phyloP scores from a whole-genome alignment of 2,888 invertebrate genomes.

The Tetramorium bicarinatum region DNA sequence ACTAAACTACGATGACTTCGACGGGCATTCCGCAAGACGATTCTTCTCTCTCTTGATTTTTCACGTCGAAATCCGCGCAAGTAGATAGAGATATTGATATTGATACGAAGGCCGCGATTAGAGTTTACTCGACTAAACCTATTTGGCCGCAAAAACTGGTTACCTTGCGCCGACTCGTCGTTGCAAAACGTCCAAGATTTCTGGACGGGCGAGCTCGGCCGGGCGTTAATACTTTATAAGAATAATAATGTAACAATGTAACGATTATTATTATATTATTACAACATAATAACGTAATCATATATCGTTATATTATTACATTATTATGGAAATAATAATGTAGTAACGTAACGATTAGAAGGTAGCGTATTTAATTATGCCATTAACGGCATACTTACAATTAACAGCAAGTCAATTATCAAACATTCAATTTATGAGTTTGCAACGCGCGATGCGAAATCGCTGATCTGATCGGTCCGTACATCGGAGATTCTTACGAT shows the following conservation, averaged over 20 bases:
- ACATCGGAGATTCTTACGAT: conserved; percentile 3
- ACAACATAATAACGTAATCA: conserved; percentile 13
- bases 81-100: conserved; percentile 39
- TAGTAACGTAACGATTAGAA: conserved; percentile 65
- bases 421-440: conserved; percentile 70
- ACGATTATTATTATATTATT: conserved; percentile 31
- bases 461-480: conserved; percentile 28
- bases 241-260: conserved; percentile 69
- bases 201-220: conserved; percentile 31
- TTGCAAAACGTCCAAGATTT: conserved; percentile 26
- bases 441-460: neutral
- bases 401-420: conserved; percentile 84
- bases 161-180: conserved; percentile 30
- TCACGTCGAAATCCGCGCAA: conserved; percentile 69
- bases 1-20: conserved; percentile 75
- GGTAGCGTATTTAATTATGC: conserved; percentile 77
- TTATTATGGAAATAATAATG: conserved; percentile 49
- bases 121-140: conserved; percentile 59
- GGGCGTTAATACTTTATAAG: conserved; percentile 44
- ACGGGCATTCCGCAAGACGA: conserved; percentile 80
- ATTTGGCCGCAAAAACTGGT: conserved; percentile 23
- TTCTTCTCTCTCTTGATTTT: conserved; percentile 74
- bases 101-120: conserved; percentile 33
- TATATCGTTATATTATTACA: conserved; percentile 29
- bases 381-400: conserved; percentile 76